Conservation (phyloP, 2,888 invertebrate species). For the Morpho helenor region DNA sequence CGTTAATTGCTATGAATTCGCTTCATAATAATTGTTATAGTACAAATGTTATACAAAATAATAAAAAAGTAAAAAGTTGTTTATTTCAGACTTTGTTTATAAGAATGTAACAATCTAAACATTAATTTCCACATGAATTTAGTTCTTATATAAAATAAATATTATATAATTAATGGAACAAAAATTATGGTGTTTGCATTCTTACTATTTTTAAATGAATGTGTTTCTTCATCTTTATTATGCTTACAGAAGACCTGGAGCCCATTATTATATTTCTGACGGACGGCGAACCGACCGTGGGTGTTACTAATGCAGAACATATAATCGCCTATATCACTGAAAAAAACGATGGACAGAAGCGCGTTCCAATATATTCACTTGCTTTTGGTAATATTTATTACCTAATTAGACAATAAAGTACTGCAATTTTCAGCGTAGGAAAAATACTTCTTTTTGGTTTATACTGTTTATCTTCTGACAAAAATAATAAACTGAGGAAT, state of each 20-base stretch:
- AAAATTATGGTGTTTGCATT: background rate
- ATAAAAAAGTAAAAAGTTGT: too few relatives aligned
- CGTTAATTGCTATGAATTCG: too few relatives aligned
- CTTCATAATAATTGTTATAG: too few relatives aligned
- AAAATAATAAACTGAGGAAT: too few relatives aligned
- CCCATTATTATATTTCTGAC: slow-evolving; percentile 83
- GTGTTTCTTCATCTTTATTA: background rate
- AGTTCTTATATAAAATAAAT: background rate
- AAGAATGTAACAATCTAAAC: too few relatives aligned
- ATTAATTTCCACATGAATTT: too few relatives aligned
- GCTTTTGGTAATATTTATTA: slow-evolving; percentile 78
- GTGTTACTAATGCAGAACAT: slow-evolving; percentile 68
- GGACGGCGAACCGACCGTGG: slow-evolving; percentile 82
- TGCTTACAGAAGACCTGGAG: slow-evolving; percentile 47
- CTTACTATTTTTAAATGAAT: background rate
- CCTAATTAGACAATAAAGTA: too few relatives aligned
- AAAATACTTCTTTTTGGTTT: too few relatives aligned
- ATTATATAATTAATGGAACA: background rate
- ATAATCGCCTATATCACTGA: slow-evolving; percentile 75
- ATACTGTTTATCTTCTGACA: too few relatives aligned
- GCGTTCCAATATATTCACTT: slow-evolving; percentile 81
- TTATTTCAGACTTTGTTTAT: too few relatives aligned
- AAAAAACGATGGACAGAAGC: slow-evolving; percentile 64
- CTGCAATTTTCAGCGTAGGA: too few relatives aligned
- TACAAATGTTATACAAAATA: too few relatives aligned